A percentile compares a stretch with the other conserved stretches of the same genome.
Conservation (phyloP, 30 jellyfish, hydroid and myxozoan species). For the Chrysaora quinquecirrha region DNA sequence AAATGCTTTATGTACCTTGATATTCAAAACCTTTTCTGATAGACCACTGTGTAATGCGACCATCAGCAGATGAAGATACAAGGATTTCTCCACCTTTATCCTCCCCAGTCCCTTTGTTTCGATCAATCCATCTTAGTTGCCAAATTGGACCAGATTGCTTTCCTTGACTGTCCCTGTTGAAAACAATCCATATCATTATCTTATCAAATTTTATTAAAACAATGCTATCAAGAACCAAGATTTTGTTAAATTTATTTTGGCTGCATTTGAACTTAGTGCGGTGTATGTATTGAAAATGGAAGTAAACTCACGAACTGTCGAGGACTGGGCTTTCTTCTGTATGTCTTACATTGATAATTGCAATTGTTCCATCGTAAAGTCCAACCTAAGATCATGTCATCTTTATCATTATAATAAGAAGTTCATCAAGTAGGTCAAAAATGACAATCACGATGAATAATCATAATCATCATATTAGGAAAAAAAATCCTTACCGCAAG, state of each 20-base stretch:
- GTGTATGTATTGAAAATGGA: no score
- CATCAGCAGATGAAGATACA: constrained; percentile 89
- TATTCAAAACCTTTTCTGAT: constrained; percentile 94
- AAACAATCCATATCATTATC: no score
- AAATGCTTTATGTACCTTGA: no score
- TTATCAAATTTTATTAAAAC: no score
- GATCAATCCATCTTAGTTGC: constrained; percentile 93
- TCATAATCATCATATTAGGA: background rate
- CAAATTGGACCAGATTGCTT: constrained; percentile 94
- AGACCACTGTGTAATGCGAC: constrained; percentile 98
- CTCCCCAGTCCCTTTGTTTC: constrained; percentile 89
- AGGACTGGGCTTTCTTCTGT: constrained; percentile 63
- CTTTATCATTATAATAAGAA: no score
- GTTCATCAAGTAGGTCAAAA: no score
- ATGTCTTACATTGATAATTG: constrained; percentile 80
- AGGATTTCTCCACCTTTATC: constrained; percentile 92
- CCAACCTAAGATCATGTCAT: constrained; percentile 87
- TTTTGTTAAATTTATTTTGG: no score
- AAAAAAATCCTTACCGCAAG: constrained; percentile 98
- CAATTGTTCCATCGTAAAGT: constrained; percentile 86
- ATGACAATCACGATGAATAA: background rate
- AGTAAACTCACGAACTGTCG: constrained; percentile 81
- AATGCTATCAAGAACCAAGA: no score
- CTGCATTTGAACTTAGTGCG: no score
- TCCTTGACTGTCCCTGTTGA: constrained; percentile 80